Evolutionary conservation across 2,797 vertebrate species (phyloP).

Genomic region (Miichthys miiuy): DNA sequence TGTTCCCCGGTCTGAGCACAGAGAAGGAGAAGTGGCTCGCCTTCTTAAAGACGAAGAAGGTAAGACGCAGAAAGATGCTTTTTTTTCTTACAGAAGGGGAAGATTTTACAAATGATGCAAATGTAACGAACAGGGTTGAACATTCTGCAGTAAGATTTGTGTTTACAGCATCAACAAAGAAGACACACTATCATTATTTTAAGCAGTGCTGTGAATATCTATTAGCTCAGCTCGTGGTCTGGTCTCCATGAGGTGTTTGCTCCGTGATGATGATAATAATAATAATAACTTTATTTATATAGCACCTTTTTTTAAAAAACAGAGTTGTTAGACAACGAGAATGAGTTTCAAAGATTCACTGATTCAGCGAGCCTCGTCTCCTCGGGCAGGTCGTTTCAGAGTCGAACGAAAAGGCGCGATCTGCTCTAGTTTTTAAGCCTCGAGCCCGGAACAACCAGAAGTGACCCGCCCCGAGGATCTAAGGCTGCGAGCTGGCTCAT

Average conservation of each 20-base stretch:
- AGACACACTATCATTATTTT: neutral
- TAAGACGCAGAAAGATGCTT: conserved; percentile 51
- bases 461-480: too few species aligned
- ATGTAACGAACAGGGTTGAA: neutral
- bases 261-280: neutral
- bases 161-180: neutral
- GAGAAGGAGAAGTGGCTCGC: conserved; percentile 96
- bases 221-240: neutral
- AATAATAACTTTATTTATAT: too few species aligned
- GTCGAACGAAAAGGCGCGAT: too few species aligned
- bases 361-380: too few species aligned
- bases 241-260: neutral
- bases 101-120: neutral
- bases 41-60: conserved; percentile 95
- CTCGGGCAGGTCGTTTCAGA: too few species aligned
- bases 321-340: too few species aligned
- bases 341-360: too few species aligned
- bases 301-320: too few species aligned
- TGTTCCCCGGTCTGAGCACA: conserved; percentile 77
- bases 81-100: neutral
- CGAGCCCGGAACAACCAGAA: too few species aligned
- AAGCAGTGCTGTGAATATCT: neutral
- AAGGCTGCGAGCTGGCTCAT: too few species aligned
- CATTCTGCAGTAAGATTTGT: neutral
- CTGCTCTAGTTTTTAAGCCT: too few species aligned